Evolutionary conservation across 2,113 vertebrate genomes (phyloP).

Genomic region (Ariopsis seemanni): DNA sequence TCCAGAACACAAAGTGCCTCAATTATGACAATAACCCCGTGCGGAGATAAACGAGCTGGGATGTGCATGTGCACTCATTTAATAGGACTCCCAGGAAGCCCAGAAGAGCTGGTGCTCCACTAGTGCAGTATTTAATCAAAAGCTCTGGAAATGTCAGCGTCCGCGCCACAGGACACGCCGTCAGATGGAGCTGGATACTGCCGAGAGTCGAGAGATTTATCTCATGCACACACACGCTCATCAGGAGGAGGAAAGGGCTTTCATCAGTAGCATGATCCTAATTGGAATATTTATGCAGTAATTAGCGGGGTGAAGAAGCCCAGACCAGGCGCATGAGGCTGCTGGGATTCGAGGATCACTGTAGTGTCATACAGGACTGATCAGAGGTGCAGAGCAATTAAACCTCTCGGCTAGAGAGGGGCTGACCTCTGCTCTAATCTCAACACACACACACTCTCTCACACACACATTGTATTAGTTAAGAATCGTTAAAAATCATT

Average conservation of each 20-base stretch:
- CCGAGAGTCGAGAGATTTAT: constrained; percentile 26
- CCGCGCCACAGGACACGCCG: constrained; percentile 17
- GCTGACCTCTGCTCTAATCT: constrained; percentile 40
- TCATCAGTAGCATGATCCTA: constrained; percentile 74
- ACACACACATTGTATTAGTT: background rate
- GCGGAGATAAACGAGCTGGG: constrained; percentile 56
- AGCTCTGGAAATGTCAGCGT: constrained; percentile 43
- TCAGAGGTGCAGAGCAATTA: constrained; percentile 71
- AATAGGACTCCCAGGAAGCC: constrained; percentile 25
- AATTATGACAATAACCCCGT: constrained; percentile 56
- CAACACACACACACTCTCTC: background rate
- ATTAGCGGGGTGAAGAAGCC: constrained; percentile 78
- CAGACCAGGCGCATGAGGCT: constrained; percentile 65
- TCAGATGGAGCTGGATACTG: constrained; percentile 35
- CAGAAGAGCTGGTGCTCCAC: constrained; percentile 20
- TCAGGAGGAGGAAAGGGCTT: constrained; percentile 65
- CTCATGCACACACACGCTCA: constrained; percentile 18
- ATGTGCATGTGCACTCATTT: constrained; percentile 24
- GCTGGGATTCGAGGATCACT: constrained; percentile 67
- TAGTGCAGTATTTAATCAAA: constrained; percentile 47
- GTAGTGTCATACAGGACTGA: constrained; percentile 67
- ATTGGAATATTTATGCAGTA: constrained; percentile 87
- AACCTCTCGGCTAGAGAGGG: constrained; percentile 52
- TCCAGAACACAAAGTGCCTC: constrained; percentile 15
- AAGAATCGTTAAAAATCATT: background rate